These are phyloP conservation scores for Acropora tenuis DNA, from an alignment of 64 coral and sea anemone genomes.

Conservation along the genomic window DNA sequence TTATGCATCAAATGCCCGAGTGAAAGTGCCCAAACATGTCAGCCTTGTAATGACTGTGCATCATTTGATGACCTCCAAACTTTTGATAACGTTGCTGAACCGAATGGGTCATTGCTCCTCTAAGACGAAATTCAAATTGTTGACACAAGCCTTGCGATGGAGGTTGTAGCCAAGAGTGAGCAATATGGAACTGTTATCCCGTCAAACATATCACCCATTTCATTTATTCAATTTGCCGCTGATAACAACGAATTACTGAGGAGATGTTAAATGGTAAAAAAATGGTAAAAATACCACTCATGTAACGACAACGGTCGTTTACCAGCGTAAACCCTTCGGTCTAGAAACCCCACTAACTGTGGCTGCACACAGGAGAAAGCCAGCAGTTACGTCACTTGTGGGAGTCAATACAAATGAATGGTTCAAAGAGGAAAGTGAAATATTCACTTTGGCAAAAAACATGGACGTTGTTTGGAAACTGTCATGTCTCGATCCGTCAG, in stretches of 20 bases:
- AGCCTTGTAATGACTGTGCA: neutral
- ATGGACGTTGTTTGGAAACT: conserved; percentile 13
- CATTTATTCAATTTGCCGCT: conserved; percentile 36
- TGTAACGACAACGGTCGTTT: conserved; percentile 13
- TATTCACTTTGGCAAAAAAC: too few relatives aligned
- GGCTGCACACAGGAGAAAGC: neutral
- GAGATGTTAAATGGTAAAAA: neutral
- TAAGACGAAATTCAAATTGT: conserved; percentile 22
- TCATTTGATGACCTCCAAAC: neutral
- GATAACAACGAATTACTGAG: conserved; percentile 58
- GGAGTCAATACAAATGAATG: too few relatives aligned
- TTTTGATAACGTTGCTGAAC: conserved; percentile 29
- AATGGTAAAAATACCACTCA: conserved; percentile 33
- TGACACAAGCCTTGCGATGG: conserved; percentile 27
- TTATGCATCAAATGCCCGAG: neutral
- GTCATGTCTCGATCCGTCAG: neutral
- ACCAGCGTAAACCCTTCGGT: too few relatives aligned
- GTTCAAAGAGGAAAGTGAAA: too few relatives aligned
- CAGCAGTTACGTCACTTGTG: neutral
- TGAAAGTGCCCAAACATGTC: conserved; percentile 39
- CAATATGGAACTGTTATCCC: conserved; percentile 47
- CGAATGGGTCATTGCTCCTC: conserved; percentile 40
- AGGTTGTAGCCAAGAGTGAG: conserved; percentile 17
- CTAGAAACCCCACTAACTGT: neutral
- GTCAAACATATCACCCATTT: conserved; percentile 9